phyloP scores from a whole-genome alignment of 2,888 invertebrate genomes.

The Eledona agricola region DNA sequence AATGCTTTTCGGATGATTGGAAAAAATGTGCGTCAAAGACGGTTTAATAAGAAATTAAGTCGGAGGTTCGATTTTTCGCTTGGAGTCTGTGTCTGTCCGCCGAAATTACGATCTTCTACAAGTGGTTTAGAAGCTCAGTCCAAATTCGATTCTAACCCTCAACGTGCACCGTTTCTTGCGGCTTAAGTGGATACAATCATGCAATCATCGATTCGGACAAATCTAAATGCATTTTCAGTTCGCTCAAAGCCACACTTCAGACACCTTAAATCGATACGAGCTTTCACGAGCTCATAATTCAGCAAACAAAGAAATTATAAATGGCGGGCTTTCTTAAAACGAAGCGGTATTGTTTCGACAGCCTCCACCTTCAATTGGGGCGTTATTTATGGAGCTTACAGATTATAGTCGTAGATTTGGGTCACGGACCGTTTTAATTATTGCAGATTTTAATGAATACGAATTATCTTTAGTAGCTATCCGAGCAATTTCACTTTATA shows the following conservation, averaged over 20 bases:
- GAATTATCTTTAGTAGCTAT: not conserved
- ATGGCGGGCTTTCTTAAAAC: not conserved
- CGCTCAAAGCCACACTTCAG: not conserved
- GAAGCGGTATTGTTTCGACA: not conserved
- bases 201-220: constrained; percentile 19
- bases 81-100: constrained; percentile 23
- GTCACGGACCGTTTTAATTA: no score
- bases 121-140: constrained; percentile 30
- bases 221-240: constrained; percentile 2
- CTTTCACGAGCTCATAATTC: not conserved
- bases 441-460: not conserved
- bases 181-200: constrained; percentile 16
- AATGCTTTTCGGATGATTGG: no score
- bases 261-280: constrained; percentile 3
- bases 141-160: constrained; percentile 26
- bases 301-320: constrained; percentile 1
- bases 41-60: no score
- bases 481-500: no score
- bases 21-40: no score
- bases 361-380: no score
- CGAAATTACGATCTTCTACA: constrained; percentile 29
- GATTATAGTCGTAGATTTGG: no score
- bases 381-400: no score
- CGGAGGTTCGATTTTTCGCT: no score
- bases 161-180: constrained; percentile 14